A percentile compares a stretch with the other conserved stretches of the same genome.
phyloP scores from a whole-genome alignment of 2,113 vertebrate genomes.

The Oncorhynchus tshawytscha region DNA sequence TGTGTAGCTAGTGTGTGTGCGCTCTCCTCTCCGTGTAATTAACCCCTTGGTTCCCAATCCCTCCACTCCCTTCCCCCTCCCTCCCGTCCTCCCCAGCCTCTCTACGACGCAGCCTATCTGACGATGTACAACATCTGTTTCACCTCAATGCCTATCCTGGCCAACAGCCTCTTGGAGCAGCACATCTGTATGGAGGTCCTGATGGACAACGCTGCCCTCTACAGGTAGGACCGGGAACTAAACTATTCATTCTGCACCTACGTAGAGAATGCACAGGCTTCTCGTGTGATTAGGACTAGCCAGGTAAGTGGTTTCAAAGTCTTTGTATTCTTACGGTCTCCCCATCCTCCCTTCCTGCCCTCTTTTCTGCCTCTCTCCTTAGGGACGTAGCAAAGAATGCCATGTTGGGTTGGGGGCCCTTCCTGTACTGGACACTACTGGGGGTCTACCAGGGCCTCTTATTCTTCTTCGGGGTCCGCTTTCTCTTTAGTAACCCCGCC shows the following conservation, averaged over 20 bases:
- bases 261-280: not conserved
- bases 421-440: slow-evolving; percentile 93
- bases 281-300: too few relatives aligned
- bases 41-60: slow-evolving; percentile 56
- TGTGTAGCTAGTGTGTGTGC: not conserved
- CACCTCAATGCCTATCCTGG: slow-evolving; percentile 96
- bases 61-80: slow-evolving; percentile 36
- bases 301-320: too few relatives aligned
- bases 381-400: slow-evolving; percentile 93
- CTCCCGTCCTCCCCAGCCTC: slow-evolving; percentile 75
- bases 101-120: slow-evolving; percentile 97
- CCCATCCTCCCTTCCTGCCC: slow-evolving; percentile 14
- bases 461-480: slow-evolving; percentile 93
- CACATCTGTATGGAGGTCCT: slow-evolving; percentile 87
- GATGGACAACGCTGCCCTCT: slow-evolving; percentile 72
- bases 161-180: slow-evolving; percentile 94
- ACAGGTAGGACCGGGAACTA: slow-evolving; percentile 63
- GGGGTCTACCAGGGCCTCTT: slow-evolving; percentile 90
- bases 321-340: not conserved
- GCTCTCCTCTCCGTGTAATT: slow-evolving; percentile 56
- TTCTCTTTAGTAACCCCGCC: slow-evolving; percentile 84
- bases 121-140: slow-evolving; percentile 99
- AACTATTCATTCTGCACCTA: slow-evolving; percentile 6
- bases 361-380: slow-evolving; percentile 25
- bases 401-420: slow-evolving; percentile 89